Percentiles rank a stretch among this genome's conserved stretches.
Conservation (phyloP, 2,113 vertebrate species). For the Tachysurus fulvidraco region DNA sequence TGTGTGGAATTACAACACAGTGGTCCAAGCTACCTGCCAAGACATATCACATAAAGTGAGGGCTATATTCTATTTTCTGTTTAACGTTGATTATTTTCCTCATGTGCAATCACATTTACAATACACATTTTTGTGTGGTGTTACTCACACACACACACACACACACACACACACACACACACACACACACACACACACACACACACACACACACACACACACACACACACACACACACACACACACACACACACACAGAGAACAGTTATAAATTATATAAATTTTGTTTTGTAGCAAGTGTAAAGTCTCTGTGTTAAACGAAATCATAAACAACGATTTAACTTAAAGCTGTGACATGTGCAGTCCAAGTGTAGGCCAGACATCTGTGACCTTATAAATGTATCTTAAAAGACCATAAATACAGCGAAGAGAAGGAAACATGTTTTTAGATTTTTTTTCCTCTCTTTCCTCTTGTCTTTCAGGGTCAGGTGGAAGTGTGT, state of each 20-base stretch:
- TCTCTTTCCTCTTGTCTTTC: conserved; percentile 50
- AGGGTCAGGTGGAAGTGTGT: conserved; percentile 77
- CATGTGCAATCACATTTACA: background rate
- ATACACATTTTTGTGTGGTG: background rate
- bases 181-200: background rate
- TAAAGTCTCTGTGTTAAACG: background rate
- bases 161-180: background rate
- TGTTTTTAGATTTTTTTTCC: background rate
- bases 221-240: background rate
- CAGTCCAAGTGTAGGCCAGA: background rate
- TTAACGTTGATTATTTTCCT: background rate
- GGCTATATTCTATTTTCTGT: background rate
- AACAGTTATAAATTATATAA: background rate
- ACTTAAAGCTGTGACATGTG: background rate
- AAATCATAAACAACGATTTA: too few relatives aligned
- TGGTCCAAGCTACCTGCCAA: background rate
- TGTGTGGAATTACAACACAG: background rate
- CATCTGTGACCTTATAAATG: background rate
- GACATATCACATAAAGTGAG: background rate
- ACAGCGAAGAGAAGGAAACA: background rate
- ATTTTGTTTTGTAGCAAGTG: background rate
- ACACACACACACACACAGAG: background rate
- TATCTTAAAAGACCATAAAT: background rate
- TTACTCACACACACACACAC: background rate
- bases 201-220: background rate